Evolutionary conservation across 2,797 vertebrate species (phyloP), one percentile per base, ranked within the genome.

Genomic region (Agapornis canus): DNA sequence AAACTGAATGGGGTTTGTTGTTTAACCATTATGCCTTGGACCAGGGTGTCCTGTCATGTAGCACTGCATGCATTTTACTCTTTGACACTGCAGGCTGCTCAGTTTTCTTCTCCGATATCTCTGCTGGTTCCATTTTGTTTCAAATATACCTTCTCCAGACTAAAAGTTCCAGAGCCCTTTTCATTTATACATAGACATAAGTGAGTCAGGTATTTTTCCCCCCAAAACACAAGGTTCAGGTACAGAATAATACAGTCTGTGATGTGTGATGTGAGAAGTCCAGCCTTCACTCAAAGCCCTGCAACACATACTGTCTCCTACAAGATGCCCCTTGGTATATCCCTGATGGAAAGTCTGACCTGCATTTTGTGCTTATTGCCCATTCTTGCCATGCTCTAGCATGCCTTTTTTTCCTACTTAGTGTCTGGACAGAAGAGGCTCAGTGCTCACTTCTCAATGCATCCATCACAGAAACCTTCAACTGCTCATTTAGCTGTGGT

Each of bases 401-500:
- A 4, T 63, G 35, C 81, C 43, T 78, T 69, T 89, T 94, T 92
- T 95, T 21, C 75, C 76, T 91, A 4, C 18, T 72, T 87, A 99
- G 99, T 18, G 98, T 99, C 76, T 99, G 99, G 99, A 99, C 98
- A 1, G 98, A 98, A 72, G 98, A 99, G 94, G 96, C 98, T 7
- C 98, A 98, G 71, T 99, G 99, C 93, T 98, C 98, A 0, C 96
- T 99, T 42, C 96, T 99, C 82, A 99, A 99, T 27, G 98, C 98
- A 27, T 99, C 98, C 87, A 98, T 99, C 76, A 98, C 98, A 45
- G 98, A 98, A 95, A 98, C 99, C 25, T 98, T 99, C 59, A 99
- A 99, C 97, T 99, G 99, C 92, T 99, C 98, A 2, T 99, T 99
- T 97, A 98, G 98, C 98, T 99, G 99, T 4, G 99, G 99, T 32